Conservation (phyloP, 2,113 vertebrate genomes). For the Zosterops pallidus region DNA sequence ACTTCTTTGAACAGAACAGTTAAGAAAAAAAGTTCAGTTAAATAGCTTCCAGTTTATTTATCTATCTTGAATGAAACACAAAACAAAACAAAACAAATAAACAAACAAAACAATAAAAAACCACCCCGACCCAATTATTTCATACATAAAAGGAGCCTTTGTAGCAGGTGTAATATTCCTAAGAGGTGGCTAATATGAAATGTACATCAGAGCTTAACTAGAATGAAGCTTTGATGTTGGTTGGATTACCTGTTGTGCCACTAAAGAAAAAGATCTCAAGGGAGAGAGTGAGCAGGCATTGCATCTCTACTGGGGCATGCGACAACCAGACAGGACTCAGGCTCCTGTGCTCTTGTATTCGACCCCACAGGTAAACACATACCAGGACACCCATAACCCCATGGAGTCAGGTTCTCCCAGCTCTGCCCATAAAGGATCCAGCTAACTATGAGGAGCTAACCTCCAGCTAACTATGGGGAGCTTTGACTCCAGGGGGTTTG, state of each 20-base stretch:
- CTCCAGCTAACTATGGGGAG: rapidly evolving
- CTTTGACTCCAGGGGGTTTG: neutral
- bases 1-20: neutral
- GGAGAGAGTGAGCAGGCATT: neutral
- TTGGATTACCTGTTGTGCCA: neutral
- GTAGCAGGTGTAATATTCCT: conserved; percentile 43
- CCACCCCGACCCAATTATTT: conserved; percentile 30
- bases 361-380: neutral
- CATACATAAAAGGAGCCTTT: conserved; percentile 46
- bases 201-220: neutral
- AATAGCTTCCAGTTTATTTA: neutral
- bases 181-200: conserved; percentile 32
- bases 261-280: neutral
- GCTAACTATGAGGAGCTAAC: rapidly evolving
- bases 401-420: rapidly evolving
- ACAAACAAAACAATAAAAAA: neutral
- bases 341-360: neutral
- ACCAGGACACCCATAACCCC: neutral
- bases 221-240: conserved; percentile 33
- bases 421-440: neutral
- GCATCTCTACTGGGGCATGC: neutral
- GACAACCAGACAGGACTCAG: rapidly evolving
- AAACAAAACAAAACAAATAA: neutral
- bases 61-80: neutral
- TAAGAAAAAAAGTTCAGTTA: neutral